Evolutionary conservation across 1,140 invertebrate genomes (phyloP).

Genomic region (Cheumatopsyche charites): DNA sequence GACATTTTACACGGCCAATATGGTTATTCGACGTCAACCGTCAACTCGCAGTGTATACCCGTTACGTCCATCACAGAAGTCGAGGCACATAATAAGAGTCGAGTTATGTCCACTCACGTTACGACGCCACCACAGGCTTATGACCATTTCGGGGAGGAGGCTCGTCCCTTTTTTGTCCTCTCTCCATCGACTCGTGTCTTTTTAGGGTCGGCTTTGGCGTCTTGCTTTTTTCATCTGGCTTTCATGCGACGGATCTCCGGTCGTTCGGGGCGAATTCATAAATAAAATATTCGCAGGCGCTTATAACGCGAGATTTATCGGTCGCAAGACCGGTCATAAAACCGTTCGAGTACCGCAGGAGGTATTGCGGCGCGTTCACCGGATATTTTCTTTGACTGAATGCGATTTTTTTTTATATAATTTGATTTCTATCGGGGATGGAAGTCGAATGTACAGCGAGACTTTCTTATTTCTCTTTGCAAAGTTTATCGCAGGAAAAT

Average conservation of each 20-base stretch:
- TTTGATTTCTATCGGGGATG: too few species aligned
- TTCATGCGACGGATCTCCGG: background rate
- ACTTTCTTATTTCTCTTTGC: background rate
- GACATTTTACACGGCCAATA: too few species aligned
- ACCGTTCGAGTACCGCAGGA: background rate
- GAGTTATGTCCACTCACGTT: background rate
- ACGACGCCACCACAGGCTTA: conserved; percentile 13
- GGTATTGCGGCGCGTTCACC: too few species aligned
- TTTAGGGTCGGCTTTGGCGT: background rate
- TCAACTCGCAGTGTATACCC: too few species aligned
- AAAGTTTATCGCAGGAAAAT: background rate
- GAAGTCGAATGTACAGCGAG: too few species aligned
- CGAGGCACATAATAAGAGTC: too few species aligned
- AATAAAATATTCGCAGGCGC: conserved; percentile 35
- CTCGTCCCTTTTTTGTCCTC: conserved; percentile 32
- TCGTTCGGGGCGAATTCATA: conserved; percentile 19
- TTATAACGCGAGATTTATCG: conserved; percentile 38
- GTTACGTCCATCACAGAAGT: too few species aligned
- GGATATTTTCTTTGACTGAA: too few species aligned
- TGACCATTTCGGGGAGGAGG: background rate
- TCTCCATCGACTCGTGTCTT: background rate
- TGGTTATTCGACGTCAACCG: too few species aligned
- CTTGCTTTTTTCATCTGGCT: background rate
- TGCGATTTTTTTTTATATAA: too few species aligned
- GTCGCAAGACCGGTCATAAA: conserved; percentile 21